Percentiles rank a stretch among this genome's conserved stretches.
Conservation (phyloP, 2,888 invertebrate genomes). For the Acronicta alni region DNA sequence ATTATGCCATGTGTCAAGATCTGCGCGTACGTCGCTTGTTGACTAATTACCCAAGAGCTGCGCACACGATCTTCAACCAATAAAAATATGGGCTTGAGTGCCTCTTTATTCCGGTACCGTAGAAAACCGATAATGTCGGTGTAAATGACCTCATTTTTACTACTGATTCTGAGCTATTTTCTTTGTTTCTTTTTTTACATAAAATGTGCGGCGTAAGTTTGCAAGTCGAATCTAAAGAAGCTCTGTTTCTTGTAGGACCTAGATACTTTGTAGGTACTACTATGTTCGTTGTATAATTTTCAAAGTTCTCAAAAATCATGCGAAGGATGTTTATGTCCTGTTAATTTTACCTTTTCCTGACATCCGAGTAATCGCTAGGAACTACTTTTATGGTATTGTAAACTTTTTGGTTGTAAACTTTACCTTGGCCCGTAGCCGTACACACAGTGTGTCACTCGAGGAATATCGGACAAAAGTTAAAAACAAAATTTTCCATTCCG, state of each 20-base stretch:
- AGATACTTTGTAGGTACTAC: not conserved
- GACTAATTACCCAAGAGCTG: conserved; percentile 41
- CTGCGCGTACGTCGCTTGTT: conserved; percentile 12
- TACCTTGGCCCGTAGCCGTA: conserved; percentile 21
- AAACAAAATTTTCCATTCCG: not conserved
- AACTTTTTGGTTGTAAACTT: conserved; percentile 19
- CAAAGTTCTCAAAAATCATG: not conserved
- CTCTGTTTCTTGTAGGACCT: not conserved
- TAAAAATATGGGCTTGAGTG: not conserved
- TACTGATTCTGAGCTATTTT: no score
- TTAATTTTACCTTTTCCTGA: no score
- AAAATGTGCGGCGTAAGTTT: no score
- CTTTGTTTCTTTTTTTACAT: no score
- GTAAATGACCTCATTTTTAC: not conserved
- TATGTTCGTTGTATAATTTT: not conserved
- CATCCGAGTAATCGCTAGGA: conserved; percentile 4
- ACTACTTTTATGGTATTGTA: conserved; percentile 3
- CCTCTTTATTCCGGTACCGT: not conserved
- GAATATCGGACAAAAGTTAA: not conserved
- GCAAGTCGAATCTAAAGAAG: no score
- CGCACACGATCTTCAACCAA: not conserved
- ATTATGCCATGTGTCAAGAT: conserved; percentile 32
- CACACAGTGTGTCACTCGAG: conserved; percentile 2
- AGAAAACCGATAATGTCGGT: not conserved
- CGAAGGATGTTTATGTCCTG: conserved; percentile 37